Evolutionary conservation across 2,888 invertebrate genomes (phyloP), one percentile per base, ranked within the genome.

Genomic region (Teinopalpus imperialis): DNA sequence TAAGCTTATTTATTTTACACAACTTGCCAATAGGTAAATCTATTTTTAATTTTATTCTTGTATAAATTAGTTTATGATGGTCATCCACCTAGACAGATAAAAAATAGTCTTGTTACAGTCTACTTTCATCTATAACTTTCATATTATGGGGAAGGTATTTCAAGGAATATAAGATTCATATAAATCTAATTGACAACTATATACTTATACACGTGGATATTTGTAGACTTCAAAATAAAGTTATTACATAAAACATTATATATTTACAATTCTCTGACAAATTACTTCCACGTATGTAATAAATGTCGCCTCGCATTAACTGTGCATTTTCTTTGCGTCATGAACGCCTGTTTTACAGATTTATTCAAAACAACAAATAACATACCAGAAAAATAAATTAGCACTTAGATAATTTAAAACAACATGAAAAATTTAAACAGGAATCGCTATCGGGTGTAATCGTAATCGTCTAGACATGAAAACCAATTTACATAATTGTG

Each of bases 1-100:
- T 86, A 87, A 86, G 85, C 85, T 83, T 88, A 87, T 83, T 87
- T 87, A 87, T 85, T 83, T 86, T 88, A 88, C 86, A 88, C 82
- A 86, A 80, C 78, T 85, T 80, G 82, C 85, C 82, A 80, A 87
- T 87, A 81, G 74, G 77, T 85, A 81, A 79, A 77, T 80, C 81
- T 81, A 83, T 80, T 75, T 74, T 74, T 73, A 70, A 74, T 77
- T 82, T 79, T 78, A 72, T 74, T 71, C 74, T 80, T 85, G 83
- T 86, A 87, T 86, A 86, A 88, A 86, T 87, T 85, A 87, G 74
- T 83, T 83, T 83, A 82, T 75, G 85, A 85, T 86, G 86, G 86
- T 85, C 82, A 73, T 75, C 83, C 85, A 85, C 78, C 83, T 78
- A 85, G 85, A 86, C 75, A 83, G 83, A 81, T 86, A 86, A 85